Base-by-base conservation (phyloP, 2,113 vertebrate species). In the Oryzias curvinotus region DNA sequence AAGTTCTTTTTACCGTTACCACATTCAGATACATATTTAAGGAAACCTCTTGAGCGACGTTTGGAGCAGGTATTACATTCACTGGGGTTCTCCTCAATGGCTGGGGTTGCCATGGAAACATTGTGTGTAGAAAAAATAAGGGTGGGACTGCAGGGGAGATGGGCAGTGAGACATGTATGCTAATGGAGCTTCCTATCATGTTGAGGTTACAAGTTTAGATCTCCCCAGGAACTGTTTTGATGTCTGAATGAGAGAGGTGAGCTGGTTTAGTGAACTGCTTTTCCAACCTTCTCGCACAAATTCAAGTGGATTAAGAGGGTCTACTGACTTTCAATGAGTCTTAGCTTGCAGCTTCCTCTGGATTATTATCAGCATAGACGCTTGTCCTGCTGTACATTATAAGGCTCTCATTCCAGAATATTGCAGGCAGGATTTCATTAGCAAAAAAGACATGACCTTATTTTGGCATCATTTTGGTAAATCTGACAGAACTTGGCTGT, bases 51-150 rank as follows among this genome's bases (percentile, higher is more conserved):
- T 26, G 19, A 52, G 61, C 54, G 43, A 67, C 53, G 58, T 76
- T 73, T 71, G 70, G 65, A 44, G 0, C 58, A 74, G 69, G 71
- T 75, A 76, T 71, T 75, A 79, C 77, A 78, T 80, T 75, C 65
- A 79, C 62, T 63, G 82, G 67, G 78, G 81, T 67, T 84, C 72
- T 85, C 71, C 54, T 88, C 73, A 74, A 85, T 83, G 76, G 80
- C 75, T 82, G 84, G 45, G 62, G 91, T 92, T 93, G 82, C 89
- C 85, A 92, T 90, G 86, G 92, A 90, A 92, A 92, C 90, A 80
- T 82, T 65, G 58, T 71, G 62, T 77, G 57, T 81, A 69, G 70
- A 62, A 80, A 58, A 83, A 71, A 75, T 57, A 48, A 62, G 72
- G 68, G 77, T 67, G 68, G 72, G 68, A 80, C 80, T 86, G 81